These are phyloP conservation scores for Melanchra persicariae DNA, from an alignment of 2,888 invertebrate species.

Conservation along the genomic window DNA sequence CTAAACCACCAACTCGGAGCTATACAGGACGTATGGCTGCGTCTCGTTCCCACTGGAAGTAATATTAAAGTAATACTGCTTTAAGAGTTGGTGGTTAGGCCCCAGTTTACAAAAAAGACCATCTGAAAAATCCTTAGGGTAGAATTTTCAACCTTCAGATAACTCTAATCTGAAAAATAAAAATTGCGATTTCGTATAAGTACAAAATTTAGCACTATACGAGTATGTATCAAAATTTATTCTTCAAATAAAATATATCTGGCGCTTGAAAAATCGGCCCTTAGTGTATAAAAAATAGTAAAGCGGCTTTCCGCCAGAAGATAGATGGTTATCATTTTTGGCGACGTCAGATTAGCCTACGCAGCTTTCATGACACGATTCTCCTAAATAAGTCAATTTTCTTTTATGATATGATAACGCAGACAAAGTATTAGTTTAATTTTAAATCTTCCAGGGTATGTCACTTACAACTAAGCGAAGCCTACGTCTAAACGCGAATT, in stretches of 20 bases:
- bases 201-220: too few species aligned
- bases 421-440: constrained; percentile 28
- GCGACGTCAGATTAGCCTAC: not conserved
- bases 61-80: too few species aligned
- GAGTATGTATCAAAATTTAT: too few species aligned
- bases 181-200: not conserved
- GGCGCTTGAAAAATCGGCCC: not conserved
- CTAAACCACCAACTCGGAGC: too few species aligned
- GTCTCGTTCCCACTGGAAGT: too few species aligned
- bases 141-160: not conserved
- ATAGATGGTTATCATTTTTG: constrained; percentile 7
- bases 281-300: not conserved
- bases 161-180: not conserved
- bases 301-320: not conserved
- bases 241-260: not conserved
- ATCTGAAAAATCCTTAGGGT: not conserved
- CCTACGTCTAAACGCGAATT: constrained; percentile 26
- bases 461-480: constrained; percentile 11
- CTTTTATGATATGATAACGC: constrained; percentile 15
- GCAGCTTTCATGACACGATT: not conserved
- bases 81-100: too few species aligned
- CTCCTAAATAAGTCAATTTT: constrained; percentile 23
- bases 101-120: not conserved
- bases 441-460: too few species aligned
- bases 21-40: too few species aligned